These are phyloP conservation scores for Anthopleura xanthogrammica DNA, from an alignment of 92 coral and sea anemone species.

Conservation along the genomic window DNA sequence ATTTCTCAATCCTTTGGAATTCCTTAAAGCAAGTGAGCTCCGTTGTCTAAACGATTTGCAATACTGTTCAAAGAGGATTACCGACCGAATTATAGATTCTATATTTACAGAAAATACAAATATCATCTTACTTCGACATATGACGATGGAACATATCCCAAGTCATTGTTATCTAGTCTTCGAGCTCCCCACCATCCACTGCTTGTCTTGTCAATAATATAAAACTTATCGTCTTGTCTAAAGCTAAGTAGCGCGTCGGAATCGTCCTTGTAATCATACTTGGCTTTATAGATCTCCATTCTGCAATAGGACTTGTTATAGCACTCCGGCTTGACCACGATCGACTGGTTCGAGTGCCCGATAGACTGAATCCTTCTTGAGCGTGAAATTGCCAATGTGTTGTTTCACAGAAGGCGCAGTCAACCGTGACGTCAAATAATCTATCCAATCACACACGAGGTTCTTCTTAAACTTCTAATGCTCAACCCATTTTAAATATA, in stretches of 20 bases:
- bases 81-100: constrained; percentile 4
- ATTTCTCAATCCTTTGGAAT: constrained; percentile 4
- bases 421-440: constrained; percentile 43
- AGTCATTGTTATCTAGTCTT: constrained; percentile 65
- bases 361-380: not conserved
- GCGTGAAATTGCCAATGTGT: constrained; percentile 50
- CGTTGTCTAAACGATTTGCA: not conserved
- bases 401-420: constrained; percentile 27
- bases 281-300: constrained; percentile 85
- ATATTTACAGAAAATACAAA: constrained; percentile 22
- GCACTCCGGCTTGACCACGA: not conserved
- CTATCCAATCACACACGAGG: constrained; percentile 1
- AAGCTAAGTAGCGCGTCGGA: constrained; percentile 59
- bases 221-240: constrained; percentile 75
- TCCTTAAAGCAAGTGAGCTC: not conserved
- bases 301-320: not conserved
- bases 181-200: constrained; percentile 87
- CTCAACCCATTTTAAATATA: not conserved
- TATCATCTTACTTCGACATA: constrained; percentile 62
- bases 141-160: constrained; percentile 82
- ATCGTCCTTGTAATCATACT: constrained; percentile 64
- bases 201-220: constrained; percentile 59
- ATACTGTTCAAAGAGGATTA: not conserved
- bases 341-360: not conserved
- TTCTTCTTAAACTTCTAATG: not conserved